Evolutionary conservation across 2,113 vertebrate species (phyloP).

Genomic region (Dipodomys ordii): DNA sequence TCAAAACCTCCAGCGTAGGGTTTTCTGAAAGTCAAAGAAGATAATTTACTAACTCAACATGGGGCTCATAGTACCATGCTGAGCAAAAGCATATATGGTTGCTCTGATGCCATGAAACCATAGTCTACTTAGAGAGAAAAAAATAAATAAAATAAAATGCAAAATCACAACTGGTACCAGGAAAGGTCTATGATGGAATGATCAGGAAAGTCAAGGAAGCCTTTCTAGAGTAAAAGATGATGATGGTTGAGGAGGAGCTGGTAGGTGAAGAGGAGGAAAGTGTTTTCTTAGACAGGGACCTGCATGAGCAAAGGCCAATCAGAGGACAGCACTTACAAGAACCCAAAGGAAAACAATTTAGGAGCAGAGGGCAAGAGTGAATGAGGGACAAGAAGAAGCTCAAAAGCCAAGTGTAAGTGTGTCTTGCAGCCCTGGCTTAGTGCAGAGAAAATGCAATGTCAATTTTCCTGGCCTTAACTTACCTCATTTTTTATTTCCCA

Average conservation of each 20-base stretch:
- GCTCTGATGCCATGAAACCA: neutral
- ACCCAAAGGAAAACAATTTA: neutral
- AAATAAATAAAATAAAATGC: conserved; percentile 40
- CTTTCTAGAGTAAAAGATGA: neutral
- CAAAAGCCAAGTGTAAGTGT: neutral
- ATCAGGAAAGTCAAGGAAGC: neutral
- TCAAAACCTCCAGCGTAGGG: neutral
- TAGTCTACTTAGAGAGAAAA: neutral
- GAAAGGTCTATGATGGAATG: neutral
- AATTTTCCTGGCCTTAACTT: neutral
- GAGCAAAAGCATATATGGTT: neutral
- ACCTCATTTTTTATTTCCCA: neutral
- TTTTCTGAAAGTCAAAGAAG: conserved; percentile 41
- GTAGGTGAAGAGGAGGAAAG: neutral
- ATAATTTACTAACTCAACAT: neutral
- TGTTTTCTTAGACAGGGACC: neutral
- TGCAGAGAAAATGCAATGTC: neutral
- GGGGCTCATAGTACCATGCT: neutral
- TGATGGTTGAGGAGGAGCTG: neutral
- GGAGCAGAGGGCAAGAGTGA: neutral
- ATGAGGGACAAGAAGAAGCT: neutral
- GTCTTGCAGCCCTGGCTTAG: neutral
- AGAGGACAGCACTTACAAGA: neutral
- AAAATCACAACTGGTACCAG: neutral
- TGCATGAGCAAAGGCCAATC: neutral